Percentiles rank a stretch among this genome's conserved stretches.
These are phyloP conservation scores for Potamarius usumacintae DNA, from an alignment of 2,113 vertebrate species.

Conservation along the genomic window DNA sequence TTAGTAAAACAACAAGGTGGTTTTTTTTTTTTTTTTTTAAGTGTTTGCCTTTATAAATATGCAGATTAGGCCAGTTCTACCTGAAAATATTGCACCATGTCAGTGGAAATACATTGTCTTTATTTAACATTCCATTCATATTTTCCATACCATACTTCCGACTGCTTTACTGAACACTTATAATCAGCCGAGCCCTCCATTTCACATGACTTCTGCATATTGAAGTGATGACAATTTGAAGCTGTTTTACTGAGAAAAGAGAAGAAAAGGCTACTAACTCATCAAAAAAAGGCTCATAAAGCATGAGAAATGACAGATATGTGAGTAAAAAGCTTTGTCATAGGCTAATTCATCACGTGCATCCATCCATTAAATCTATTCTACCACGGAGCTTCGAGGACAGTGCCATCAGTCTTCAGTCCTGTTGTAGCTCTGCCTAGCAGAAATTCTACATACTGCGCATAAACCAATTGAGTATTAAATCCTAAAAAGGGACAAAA, in stretches of 20 bases:
- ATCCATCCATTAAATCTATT: constrained; percentile 21
- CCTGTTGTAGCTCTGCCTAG: neutral
- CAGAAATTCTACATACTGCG: constrained; percentile 7
- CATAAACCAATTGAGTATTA: constrained; percentile 22
- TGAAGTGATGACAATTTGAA: constrained; percentile 20
- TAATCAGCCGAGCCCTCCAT: neutral
- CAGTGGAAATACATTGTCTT: neutral
- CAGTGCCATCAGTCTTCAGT: constrained; percentile 10
- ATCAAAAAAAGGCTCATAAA: constrained; percentile 23
- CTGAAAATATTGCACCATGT: neutral
- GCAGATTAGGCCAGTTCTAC: neutral
- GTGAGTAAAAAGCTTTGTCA: constrained; percentile 28
- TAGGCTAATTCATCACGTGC: constrained; percentile 25
- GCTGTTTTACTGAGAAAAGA: neutral
- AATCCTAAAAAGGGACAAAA: neutral
- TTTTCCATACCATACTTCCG: neutral
- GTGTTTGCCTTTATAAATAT: neutral
- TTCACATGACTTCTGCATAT: neutral
- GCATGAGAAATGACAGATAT: constrained; percentile 25
- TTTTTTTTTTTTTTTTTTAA: neutral
- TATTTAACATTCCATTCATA: neutral
- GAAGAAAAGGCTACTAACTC: neutral
- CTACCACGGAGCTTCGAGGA: neutral
- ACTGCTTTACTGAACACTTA: neutral
- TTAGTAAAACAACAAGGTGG: neutral